Evolutionary conservation across 2,113 vertebrate species (phyloP).

Genomic region (Gnathonemus longibarbis): DNA sequence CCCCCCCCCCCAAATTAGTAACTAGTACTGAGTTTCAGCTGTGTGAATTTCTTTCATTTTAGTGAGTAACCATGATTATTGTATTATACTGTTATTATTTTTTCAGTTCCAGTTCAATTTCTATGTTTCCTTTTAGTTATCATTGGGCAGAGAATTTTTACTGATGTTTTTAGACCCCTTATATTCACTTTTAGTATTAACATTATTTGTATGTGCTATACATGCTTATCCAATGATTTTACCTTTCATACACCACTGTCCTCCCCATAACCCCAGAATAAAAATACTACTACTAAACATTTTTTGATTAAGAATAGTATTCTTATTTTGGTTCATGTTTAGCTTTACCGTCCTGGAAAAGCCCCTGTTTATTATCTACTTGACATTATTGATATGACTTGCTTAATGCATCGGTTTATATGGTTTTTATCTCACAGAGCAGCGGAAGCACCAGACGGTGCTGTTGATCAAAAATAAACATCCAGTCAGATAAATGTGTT

Average conservation of each 20-base stretch:
- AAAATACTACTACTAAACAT: not conserved
- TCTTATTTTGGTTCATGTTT: not conserved
- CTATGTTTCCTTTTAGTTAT: not conserved
- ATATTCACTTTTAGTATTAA: not conserved
- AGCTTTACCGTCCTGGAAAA: not conserved
- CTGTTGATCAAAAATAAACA: not conserved
- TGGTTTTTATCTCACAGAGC: not conserved
- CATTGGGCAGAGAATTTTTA: not conserved
- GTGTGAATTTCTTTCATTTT: not conserved
- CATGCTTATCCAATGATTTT: not conserved
- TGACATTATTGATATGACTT: not conserved
- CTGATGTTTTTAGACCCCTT: not conserved
- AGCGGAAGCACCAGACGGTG: not conserved
- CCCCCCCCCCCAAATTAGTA: not conserved
- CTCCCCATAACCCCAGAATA: constrained; percentile 10
- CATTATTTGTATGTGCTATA: not conserved
- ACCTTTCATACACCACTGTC: not conserved
- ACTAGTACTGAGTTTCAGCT: not conserved
- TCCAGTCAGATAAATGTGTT: not conserved
- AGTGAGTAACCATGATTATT: not conserved
- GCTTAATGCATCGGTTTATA: not conserved
- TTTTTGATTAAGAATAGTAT: not conserved
- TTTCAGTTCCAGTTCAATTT: not conserved
- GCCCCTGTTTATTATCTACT: not conserved
- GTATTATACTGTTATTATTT: not conserved